Evolutionary conservation across 2,888 invertebrate genomes (phyloP), one percentile per base, ranked within the genome.

Genomic region (Apantesis nais): DNA sequence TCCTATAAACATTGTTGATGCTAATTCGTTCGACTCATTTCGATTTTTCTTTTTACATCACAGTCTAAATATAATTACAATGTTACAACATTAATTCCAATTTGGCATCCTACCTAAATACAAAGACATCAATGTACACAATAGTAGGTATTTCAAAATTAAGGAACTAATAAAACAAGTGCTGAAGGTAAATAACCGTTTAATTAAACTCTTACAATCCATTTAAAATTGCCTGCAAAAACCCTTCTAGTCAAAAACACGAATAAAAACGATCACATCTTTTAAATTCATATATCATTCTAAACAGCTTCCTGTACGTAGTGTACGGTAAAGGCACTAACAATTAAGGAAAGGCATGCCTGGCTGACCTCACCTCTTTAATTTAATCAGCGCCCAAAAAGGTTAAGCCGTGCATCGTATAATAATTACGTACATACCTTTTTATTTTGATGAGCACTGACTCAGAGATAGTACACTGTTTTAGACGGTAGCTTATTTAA

Each of bases 321-420:
- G 37, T 52, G 48, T 52, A 71, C 31, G 19, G 62, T 34, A 31
- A 58, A 25, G 8, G 52, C 39, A 65, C 19, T n/a, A 63, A 61
- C 86, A 89, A 90, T 89, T 88, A 85, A 81, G 85, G 84, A 79
- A 77, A 80, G 80, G 73, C 62, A 76, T 77, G 80, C 73, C 80
- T 76, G 69, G 87, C 86, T 92, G 92, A 92, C 85, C 84, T 92
- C 91, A 92, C 84, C 70, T 63, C 68, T 70, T 69, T 88, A 86
- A 90, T 79, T 87, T 85, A 88, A 80, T 82, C 78, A 75, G 78
- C 72, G 68, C 70, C 74, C 69, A 75, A 67, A 74, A 70, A 73
- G 74, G 78, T 75, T 74, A 55, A 55, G 25, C 77, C 85, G 85
- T 88, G 85, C 74, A 72, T 69, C 62, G 85, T 80, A 78, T 83